Percentiles rank a stretch among this genome's conserved stretches.
Conservation (phyloP, 1,140 invertebrate species). For the Frieseomelitta varia region DNA sequence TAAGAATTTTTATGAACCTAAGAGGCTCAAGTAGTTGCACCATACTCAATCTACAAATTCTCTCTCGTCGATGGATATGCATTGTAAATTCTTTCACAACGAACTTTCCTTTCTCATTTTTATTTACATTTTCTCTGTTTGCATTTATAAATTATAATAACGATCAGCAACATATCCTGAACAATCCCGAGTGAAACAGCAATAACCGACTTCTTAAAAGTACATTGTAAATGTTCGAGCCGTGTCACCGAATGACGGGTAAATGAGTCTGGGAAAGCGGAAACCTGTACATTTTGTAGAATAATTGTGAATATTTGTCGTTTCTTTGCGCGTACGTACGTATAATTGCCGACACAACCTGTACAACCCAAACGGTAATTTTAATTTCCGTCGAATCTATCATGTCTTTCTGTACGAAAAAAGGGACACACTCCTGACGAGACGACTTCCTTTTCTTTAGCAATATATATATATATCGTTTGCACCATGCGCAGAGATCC, state of each 20-base stretch:
- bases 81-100: not conserved
- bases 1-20: not conserved
- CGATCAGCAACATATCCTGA: not conserved
- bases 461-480: slow-evolving; percentile 19
- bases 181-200: not conserved
- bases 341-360: not conserved
- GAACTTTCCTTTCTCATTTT: not conserved
- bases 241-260: not conserved
- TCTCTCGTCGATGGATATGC: not conserved
- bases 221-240: not conserved
- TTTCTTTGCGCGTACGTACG: not conserved
- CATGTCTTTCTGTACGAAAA: not conserved
- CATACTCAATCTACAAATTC: not conserved
- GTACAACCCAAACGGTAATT: not conserved
- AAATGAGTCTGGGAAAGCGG: not conserved
- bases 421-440: too few relatives aligned
- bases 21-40: not conserved
- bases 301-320: slow-evolving; percentile 43
- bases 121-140: not conserved
- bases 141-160: not conserved
- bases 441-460: not conserved
- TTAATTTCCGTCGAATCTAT: not conserved
- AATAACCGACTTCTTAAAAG: not conserved
- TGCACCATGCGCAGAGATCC: not conserved
- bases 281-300: slow-evolving; percentile 31